Base-by-base conservation (phyloP, 2,797 vertebrate genomes). In the Diceros bicornis region DNA sequence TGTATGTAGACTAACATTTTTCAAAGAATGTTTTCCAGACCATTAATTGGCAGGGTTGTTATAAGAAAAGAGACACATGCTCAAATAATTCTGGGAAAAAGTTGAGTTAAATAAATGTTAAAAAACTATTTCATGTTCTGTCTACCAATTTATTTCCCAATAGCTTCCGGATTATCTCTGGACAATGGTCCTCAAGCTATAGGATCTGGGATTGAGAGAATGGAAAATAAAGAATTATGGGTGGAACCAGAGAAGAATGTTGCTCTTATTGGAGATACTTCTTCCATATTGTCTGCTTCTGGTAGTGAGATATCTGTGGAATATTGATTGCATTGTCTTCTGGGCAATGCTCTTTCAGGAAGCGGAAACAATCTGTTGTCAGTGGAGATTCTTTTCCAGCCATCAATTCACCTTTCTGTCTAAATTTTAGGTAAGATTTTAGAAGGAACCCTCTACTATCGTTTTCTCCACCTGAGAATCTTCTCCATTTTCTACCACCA, bases 1-100 rank as follows among this genome's bases (percentile, higher is more conserved):
- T 75, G 23, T 61, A 62, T 21, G 32, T 10, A 91, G 41, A 41
- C 41, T 57, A 59, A 85, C 2, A 27, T 96, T 93, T 94, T 94
- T 59, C 75, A 62, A 74, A 86, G 23, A 74, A 66, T 41, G n/a
- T 69, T 92, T 75, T 23, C 25, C 20, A 91, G 71, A 79, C 21
- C 47, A 44, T 79, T 74, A 50, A 21, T 52, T 52, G 47, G 32
- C 17, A 79, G 2, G 2, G 2, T 34, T 69, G 55, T 57, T 27
- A 13, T 7, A 41, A 95, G 20, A 79, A 85, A 94, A 94, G 25
- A 29, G 12, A 7, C 34, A 32, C 3, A 18, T 47, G 23, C 27
- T 79, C 50, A 83, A 74, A 79, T n/a, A 74, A 20, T 74, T 86
- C 55, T 64, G 10, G 20, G 20, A 6, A 62, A 78, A 83, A 81